A percentile compares a stretch with the other conserved stretches of the same genome.
These are phyloP conservation scores for Cantharis lateralis DNA, from an alignment of 2,888 invertebrate species.

Conservation along the genomic window DNA sequence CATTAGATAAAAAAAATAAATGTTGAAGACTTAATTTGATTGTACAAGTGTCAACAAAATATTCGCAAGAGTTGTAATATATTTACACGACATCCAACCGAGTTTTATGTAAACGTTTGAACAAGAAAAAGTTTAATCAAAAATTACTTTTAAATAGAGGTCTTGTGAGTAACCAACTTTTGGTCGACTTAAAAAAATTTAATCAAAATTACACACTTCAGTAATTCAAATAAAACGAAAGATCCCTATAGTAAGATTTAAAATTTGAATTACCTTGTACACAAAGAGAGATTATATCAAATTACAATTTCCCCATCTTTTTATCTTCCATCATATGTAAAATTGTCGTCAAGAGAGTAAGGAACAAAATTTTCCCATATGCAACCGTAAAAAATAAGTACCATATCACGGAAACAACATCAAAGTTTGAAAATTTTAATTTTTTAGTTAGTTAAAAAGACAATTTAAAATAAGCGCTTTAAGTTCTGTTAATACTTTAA, in stretches of 20 bases:
- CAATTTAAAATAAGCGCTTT: background rate
- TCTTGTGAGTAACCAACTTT: background rate
- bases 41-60: background rate
- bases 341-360: background rate
- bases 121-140: background rate
- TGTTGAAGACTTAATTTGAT: background rate
- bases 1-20: background rate
- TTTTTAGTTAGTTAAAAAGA: background rate
- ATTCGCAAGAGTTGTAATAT: background rate
- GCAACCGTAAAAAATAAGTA: background rate
- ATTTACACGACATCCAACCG: background rate
- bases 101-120: background rate
- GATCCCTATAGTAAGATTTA: background rate
- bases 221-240: background rate
- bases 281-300: background rate
- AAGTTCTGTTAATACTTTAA: background rate
- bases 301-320: background rate
- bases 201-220: background rate
- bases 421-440: background rate
- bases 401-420: background rate
- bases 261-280: background rate
- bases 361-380: background rate
- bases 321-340: background rate
- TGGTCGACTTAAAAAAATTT: background rate
- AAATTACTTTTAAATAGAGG: background rate